Evolutionary conservation across 1,140 invertebrate species (phyloP), one percentile per base, ranked within the genome.

Genomic region (Geopemphigus sp.): DNA sequence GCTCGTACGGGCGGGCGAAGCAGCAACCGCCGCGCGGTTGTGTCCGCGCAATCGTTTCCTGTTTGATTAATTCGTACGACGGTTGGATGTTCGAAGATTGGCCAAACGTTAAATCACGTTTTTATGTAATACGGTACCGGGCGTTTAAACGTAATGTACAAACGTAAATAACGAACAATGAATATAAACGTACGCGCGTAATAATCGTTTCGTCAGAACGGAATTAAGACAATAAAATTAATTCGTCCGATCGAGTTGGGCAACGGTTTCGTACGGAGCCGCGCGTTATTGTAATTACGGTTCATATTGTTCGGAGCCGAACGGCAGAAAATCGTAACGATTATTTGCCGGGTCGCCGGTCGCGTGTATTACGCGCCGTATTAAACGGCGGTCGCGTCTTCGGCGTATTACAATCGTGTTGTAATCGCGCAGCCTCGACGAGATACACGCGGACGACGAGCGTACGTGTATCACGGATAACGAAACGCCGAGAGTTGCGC

Each of bases 151-250:
- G 10, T 63, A 63, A 19, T 50, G 12, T 47, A 47, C 17, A 17
- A 24, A 11, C 6, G 15, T 26, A 14, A 24, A 66, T 22, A 66
- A 47, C n/a, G 11, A 66, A 66, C 64, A 66, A 66, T 66, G 64
- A 47, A 0, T 22, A n/a, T n/a, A 66, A 47, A 50, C 14, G n/a
- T 45, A 14, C n/a, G n/a, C n/a, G n/a, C n/a, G n/a, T 66, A 15
- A 66, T 50, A 24, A 26, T 26, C 1, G 50, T 70, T 70, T 70
- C 66, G 45, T 50, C 66, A 70, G 66, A 68, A 19, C 2, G 24
- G 39, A 72, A 72, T 72, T 72, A 53, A 72, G 19, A 54, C 68
- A 54, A 72, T 53, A 72, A 50, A 53, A 53, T 54, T 54, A 29
- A 54, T 53, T 53, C 22, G 10, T 54, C 29, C 45, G n/a, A 72